A percentile compares a stretch with the other conserved stretches of the same genome.
phyloP scores from a whole-genome alignment of 2,888 invertebrate species.

The Branchellion lobata region DNA sequence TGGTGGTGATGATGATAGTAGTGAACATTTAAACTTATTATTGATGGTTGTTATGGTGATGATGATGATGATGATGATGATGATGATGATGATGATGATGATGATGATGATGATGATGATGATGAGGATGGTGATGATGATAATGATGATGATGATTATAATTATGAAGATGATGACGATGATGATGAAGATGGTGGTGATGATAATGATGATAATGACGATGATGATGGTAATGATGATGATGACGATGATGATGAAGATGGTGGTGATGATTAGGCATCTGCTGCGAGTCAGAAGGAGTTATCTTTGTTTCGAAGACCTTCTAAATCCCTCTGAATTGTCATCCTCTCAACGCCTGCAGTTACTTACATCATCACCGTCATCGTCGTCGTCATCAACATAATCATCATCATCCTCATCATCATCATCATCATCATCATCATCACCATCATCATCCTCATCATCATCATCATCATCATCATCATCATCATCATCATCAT shows the following conservation, averaged over 20 bases:
- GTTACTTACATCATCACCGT: neutral
- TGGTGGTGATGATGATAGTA: too few species aligned
- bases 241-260: neutral
- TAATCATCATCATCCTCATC: neutral
- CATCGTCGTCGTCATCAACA: neutral
- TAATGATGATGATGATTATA: neutral
- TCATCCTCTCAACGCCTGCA: too few species aligned
- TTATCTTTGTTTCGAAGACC: too few species aligned
- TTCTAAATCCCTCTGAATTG: too few species aligned
- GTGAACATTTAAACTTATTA: too few species aligned
- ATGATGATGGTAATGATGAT: too few species aligned
- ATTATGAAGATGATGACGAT: too few species aligned
- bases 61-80: too few species aligned
- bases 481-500: neutral
- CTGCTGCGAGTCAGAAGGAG: too few species aligned
- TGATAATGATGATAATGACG: too few species aligned
- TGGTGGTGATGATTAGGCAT: neutral
- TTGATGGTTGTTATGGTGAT: too few species aligned
- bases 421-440: conserved; percentile 10
- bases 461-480: neutral
- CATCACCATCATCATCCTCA: neutral
- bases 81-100: neutral
- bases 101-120: neutral
- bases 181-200: too few species aligned
- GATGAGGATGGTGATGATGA: neutral